phyloP scores from a whole-genome alignment of 23 tunicate species.

The Halocynthia aurantium region DNA sequence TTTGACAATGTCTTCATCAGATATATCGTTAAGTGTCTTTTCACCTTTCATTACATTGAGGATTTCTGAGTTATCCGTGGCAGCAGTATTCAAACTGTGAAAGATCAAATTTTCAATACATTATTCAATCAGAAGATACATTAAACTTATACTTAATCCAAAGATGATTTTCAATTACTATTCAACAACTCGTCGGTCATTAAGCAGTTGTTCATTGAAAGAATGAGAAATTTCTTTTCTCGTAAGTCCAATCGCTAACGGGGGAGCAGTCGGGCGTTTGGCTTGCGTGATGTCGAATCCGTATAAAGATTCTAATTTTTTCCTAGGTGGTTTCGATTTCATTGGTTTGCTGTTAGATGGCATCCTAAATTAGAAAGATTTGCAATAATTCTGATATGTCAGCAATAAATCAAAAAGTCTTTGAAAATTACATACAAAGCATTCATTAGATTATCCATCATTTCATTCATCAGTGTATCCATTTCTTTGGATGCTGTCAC shows the following conservation, averaged over 20 bases:
- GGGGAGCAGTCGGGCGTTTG: slow-evolving; percentile 1
- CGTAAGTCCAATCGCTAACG: neutral
- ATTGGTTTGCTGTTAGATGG: neutral
- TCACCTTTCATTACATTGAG: slow-evolving; percentile 34
- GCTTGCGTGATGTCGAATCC: slow-evolving; percentile 6
- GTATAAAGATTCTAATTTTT: neutral
- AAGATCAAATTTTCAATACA: neutral
- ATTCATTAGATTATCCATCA: slow-evolving; percentile 7
- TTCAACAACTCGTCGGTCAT: slow-evolving; percentile 5
- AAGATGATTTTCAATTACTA: neutral
- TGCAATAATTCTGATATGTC: neutral
- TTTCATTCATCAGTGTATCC: neutral
- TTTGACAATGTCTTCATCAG: slow-evolving; percentile 22
- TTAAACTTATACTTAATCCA: neutral
- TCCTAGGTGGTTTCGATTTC: slow-evolving; percentile 4
- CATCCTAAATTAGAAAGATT: neutral
- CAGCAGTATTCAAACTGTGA: slow-evolving; percentile 1
- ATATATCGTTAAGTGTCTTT: slow-evolving; percentile 20
- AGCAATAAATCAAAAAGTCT: neutral
- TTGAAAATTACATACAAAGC: neutral
- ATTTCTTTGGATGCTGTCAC: neutral
- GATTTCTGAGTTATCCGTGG: slow-evolving; percentile 15
- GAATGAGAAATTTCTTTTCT: neutral
- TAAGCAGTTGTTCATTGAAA: neutral
- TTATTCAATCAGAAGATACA: neutral